phyloP scores from a whole-genome alignment of 1,140 invertebrate genomes.

The Theocolax elegans region DNA sequence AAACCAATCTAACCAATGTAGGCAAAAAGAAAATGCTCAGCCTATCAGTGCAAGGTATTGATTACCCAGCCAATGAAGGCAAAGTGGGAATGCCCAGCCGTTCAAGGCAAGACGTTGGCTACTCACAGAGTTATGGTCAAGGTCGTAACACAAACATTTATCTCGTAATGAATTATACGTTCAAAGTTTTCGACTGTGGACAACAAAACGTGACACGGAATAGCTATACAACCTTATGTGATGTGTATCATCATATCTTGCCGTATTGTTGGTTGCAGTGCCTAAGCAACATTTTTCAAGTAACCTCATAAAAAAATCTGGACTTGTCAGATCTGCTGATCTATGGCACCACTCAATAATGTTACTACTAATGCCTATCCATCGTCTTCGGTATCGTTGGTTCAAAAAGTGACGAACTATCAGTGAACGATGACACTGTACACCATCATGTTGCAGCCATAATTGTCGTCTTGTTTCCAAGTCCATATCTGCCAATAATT shows the following conservation, averaged over 20 bases:
- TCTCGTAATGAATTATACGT: not conserved
- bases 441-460: conserved; percentile 8
- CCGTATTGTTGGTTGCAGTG: not conserved
- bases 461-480: conserved; percentile 4
- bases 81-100: not conserved
- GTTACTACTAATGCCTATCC: too few relatives aligned
- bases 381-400: too few relatives aligned
- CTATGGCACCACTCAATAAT: conserved; percentile 36
- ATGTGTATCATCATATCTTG: conserved; percentile 1
- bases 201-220: conserved; percentile 7
- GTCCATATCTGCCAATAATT: not conserved
- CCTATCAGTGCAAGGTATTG: not conserved
- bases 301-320: conserved; percentile 2
- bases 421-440: not conserved
- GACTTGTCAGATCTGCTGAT: not conserved
- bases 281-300: not conserved
- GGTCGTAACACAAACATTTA: not conserved
- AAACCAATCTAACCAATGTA: not conserved
- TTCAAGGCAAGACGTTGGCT: conserved; percentile 1
- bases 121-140: not conserved
- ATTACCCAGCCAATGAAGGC: not conserved
- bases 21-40: not conserved
- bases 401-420: not conserved
- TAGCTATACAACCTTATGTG: not conserved
- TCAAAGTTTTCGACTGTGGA: conserved; percentile 9